phyloP scores from a whole-genome alignment of 2,797 vertebrate genomes.

The Tamandua tetradactyla region DNA sequence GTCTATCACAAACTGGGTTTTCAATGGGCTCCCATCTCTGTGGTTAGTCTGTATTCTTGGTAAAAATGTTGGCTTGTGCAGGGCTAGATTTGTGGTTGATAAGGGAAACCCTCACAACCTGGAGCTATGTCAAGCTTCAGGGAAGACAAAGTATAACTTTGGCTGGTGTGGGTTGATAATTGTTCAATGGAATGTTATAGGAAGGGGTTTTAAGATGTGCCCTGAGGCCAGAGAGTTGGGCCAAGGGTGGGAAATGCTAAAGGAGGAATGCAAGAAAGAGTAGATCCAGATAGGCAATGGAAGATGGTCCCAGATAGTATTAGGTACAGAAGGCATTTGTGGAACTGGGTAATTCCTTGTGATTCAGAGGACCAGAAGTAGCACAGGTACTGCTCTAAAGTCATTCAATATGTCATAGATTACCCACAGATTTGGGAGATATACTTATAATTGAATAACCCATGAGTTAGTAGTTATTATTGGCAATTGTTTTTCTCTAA shows the following conservation, averaged over 20 bases:
- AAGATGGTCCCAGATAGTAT: background rate
- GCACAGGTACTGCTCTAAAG: background rate
- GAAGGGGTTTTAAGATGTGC: background rate
- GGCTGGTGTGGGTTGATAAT: background rate
- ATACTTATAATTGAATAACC: background rate
- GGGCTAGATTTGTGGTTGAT: background rate
- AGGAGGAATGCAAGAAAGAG: constrained; percentile 18
- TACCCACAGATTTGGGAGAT: background rate
- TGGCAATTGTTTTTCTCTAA: background rate
- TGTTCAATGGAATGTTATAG: background rate
- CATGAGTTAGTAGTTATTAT: background rate
- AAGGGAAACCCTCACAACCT: background rate
- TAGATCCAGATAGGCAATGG: background rate
- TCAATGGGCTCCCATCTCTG: background rate
- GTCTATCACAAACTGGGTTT: constrained; percentile 3
- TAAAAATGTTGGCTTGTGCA: background rate
- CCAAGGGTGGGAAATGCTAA: background rate
- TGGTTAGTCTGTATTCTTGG: background rate
- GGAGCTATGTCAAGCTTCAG: background rate
- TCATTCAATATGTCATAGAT: background rate
- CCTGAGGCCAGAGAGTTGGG: background rate
- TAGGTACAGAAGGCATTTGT: constrained; percentile 14
- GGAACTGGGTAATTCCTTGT: background rate
- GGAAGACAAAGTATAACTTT: background rate
- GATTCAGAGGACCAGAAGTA: constrained; percentile 29